Evolutionary conservation across 2,113 vertebrate species (phyloP), one percentile per base, ranked within the genome.

Genomic region (Ibidorhyncha struthersii): DNA sequence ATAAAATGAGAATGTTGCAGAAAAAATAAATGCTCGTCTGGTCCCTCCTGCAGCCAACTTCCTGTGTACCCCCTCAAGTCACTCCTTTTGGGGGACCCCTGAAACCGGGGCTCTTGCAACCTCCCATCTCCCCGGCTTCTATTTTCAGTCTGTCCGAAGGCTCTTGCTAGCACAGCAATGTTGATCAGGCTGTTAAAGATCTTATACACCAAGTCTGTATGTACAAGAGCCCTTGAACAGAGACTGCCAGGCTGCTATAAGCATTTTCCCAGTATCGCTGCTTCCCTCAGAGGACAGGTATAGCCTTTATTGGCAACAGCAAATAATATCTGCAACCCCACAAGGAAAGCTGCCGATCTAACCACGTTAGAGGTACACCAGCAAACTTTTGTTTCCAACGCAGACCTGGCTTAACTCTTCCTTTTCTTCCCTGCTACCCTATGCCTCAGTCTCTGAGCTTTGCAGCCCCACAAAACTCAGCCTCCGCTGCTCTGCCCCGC

Each of bases 11-110:
- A 86, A 41, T 0, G 1, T 72, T 1, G 7, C 18, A 71, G 34
- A 15, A 63, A 65, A 70, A 38, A 27, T 0, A 4, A 81, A n/a
- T 38, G 38, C 18, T 59, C 80, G 52, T 73, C 82, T 61, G 45
- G 21, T 77, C 27, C 27, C 13, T 93, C 14, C 41, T n/a, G 36
- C 43, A 72, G 74, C 34, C 16, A 53, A 20, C 21, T 72, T 80
- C 34, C 36, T 5, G 1, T 21, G 62, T 69, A 36, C 53, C 1
- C 1, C 2, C 3, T n/a, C 0, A 3, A 15, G 40, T 62, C 67
- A 26, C n/a, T 49, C 20, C 50, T 49, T 82, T 36, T 19, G 30
- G 21, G 40, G 43, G 4, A 2, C 1, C 8, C 10, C 3, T 67
- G 0, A 53, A 72, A 17, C 10, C 36, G n/a, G 3, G 17, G 27